Conservation (phyloP, 2,888 invertebrate species). For the Ophioninae sp. region DNA sequence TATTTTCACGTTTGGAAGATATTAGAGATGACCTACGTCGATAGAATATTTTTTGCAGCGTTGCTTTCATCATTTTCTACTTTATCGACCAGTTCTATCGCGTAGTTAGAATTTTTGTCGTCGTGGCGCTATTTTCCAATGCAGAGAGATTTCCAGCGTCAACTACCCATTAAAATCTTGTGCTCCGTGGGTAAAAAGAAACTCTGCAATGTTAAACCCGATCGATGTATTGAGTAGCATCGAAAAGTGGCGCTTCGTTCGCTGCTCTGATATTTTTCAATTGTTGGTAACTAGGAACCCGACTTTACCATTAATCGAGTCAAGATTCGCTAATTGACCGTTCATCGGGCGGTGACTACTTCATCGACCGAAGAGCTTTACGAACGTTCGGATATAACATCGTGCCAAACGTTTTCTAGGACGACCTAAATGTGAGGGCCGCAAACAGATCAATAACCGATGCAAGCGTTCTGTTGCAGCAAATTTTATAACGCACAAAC, state of each 20-base stretch:
- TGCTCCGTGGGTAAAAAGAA: not conserved
- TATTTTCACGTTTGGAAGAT: not conserved
- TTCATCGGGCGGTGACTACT: too few relatives aligned
- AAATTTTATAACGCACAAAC: not conserved
- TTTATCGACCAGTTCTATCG: not conserved
- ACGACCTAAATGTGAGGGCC: constrained; percentile 51
- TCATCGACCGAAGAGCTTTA: constrained; percentile 10
- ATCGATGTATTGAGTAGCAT: too few relatives aligned
- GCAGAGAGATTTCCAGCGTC: not conserved
- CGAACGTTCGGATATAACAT: not conserved
- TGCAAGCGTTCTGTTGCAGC: constrained; percentile 43
- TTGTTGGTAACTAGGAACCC: not conserved
- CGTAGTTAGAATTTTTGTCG: not conserved
- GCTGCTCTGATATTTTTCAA: too few relatives aligned
- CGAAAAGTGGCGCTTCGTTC: too few relatives aligned
- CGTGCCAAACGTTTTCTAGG: constrained; percentile 25
- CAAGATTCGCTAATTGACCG: too few relatives aligned
- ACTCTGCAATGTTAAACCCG: not conserved
- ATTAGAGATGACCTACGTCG: not conserved
- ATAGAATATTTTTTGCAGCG: not conserved
- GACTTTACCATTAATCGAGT: constrained; percentile 8
- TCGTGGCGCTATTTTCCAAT: not conserved
- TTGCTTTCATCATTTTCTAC: not conserved
- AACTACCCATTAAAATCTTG: too few relatives aligned
- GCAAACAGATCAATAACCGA: constrained; percentile 56